Percentiles rank a stretch among this genome's conserved stretches.
Conservation (phyloP, 2,113 vertebrate species). For the Chamaea fasciata region DNA sequence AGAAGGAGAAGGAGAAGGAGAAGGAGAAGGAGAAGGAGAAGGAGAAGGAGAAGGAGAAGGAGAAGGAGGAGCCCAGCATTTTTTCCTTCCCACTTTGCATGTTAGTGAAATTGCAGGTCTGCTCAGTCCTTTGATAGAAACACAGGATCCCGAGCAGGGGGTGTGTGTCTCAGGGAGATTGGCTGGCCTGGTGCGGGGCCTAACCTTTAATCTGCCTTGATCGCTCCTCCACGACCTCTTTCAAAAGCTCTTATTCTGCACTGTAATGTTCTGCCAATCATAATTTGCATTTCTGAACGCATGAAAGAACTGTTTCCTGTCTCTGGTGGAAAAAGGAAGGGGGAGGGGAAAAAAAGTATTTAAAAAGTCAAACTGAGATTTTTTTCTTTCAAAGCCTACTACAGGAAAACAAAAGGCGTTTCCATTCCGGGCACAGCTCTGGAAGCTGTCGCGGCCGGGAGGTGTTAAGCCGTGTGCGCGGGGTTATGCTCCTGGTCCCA, state of each 20-base stretch:
- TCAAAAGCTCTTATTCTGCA: not conserved
- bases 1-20: not conserved
- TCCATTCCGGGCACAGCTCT: not conserved
- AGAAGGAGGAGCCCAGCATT: not conserved
- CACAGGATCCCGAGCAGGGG: not conserved
- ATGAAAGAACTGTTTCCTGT: not conserved
- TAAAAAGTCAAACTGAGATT: not conserved
- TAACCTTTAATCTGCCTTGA: not conserved
- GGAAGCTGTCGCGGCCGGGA: not conserved
- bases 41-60: not conserved
- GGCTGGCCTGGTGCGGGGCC: not conserved
- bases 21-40: too few relatives aligned
- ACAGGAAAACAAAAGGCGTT: not conserved
- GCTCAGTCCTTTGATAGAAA: not conserved
- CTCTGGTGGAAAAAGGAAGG: not conserved
- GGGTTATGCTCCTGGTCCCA: not conserved
- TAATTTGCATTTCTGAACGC: slow-evolving; percentile 8
- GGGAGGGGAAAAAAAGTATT: not conserved
- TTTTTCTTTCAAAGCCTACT: not conserved
- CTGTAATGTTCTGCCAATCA: slow-evolving; percentile 22
- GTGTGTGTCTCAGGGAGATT: not conserved
- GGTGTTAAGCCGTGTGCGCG: not conserved
- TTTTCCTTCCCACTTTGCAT: not conserved
- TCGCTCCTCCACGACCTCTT: not conserved
- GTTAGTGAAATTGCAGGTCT: not conserved